phyloP scores from a whole-genome alignment of 2,113 vertebrate genomes.

The Saguinus imperator region DNA sequence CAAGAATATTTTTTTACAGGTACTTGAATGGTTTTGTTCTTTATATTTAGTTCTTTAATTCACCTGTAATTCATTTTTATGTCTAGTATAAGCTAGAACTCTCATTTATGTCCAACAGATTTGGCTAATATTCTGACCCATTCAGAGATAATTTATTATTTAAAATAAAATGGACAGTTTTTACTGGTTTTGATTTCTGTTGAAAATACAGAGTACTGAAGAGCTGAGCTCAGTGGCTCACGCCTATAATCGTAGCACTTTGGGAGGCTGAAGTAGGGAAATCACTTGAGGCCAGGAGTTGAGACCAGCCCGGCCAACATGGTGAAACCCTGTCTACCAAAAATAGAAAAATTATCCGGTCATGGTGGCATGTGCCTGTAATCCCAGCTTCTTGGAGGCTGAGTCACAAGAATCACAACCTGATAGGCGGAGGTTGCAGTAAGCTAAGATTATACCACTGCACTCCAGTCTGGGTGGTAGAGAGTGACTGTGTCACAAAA shows the following conservation, averaged over 20 bases:
- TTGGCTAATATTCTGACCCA: slow-evolving; percentile 18
- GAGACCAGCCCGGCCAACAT: not conserved
- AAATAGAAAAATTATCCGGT: not conserved
- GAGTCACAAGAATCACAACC: too few relatives aligned
- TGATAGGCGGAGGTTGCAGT: too few relatives aligned
- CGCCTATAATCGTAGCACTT: not conserved
- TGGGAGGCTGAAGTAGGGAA: not conserved
- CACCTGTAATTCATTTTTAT: slow-evolving; percentile 1
- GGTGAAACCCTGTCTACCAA: not conserved
- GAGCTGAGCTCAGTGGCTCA: not conserved
- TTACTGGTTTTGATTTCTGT: not conserved
- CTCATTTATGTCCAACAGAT: not conserved
- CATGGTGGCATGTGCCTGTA: not conserved
- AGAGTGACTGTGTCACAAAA: too few relatives aligned
- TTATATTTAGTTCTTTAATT: not conserved
- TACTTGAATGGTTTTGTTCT: slow-evolving; percentile 6
- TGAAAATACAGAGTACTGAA: not conserved
- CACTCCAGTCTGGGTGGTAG: too few relatives aligned
- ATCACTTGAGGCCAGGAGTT: not conserved
- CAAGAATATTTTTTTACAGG: not conserved
- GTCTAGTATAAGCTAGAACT: not conserved
- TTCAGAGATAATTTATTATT: slow-evolving; percentile 12
- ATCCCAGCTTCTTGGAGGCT: too few relatives aligned
- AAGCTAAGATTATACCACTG: too few relatives aligned
- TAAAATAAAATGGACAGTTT: slow-evolving; percentile 23